Conservation (phyloP, 2,113 vertebrate species). For the Nothocercus nigrocapillus region DNA sequence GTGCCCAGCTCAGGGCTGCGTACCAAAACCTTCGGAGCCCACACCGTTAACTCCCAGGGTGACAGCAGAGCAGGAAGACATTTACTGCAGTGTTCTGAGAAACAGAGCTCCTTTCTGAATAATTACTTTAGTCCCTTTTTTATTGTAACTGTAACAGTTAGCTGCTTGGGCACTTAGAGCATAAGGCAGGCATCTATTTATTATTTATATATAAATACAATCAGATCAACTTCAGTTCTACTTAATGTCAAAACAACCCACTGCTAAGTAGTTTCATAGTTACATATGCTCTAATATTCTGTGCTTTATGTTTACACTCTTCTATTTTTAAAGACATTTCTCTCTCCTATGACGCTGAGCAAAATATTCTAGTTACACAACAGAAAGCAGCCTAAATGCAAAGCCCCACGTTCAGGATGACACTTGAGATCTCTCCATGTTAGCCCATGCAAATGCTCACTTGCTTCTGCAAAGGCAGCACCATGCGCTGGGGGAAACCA, state of each 20-base stretch:
- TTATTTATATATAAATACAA: constrained; percentile 62
- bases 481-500: background rate
- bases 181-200: constrained; percentile 42
- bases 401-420: background rate
- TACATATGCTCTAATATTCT: background rate
- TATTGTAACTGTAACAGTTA: background rate
- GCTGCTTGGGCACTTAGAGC: background rate
- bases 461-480: background rate
- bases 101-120: constrained; percentile 20
- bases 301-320: background rate
- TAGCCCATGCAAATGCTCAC: background rate
- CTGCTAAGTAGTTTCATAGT: background rate
- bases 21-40: background rate
- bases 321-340: constrained; percentile 27
- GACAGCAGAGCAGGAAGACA: background rate
- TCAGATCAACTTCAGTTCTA: constrained; percentile 11
- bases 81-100: background rate
- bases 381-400: background rate
- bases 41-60: background rate
- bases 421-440: background rate
- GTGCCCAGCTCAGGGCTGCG: background rate
- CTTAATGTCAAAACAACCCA: background rate
- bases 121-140: constrained; percentile 4
- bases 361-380: background rate
- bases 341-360: background rate